Base-by-base conservation (phyloP, 2,797 vertebrate species). In the Spondyliosoma cantharus region DNA sequence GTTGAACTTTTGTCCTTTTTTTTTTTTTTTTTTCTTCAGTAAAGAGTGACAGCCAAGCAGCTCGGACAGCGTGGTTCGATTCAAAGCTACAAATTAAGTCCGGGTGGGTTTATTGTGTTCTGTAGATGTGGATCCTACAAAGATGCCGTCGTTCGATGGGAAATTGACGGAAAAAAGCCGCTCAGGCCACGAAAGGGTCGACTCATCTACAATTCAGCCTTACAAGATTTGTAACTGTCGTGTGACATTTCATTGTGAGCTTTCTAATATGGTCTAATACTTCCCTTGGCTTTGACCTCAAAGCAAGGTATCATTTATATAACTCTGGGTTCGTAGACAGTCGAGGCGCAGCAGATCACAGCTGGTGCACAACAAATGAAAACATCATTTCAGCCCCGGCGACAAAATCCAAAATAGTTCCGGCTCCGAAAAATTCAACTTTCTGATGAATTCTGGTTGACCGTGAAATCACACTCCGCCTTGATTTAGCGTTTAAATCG, bases 401-500 rank as follows among this genome's bases (percentile, higher is more conserved):
- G 27, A 69, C 74, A 73, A 42, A 87, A 32, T 8, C 86, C 78
- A 68, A 81, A 86, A 75, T n/a, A 70, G 74, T 62, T 60, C 48
- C 52, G 73, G 66, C 81, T 80, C 59, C 7, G 74, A 77, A 86
- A 90, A 89, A 54, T 54, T 84, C 19, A 53, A 81, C 77, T 82
- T 83, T 83, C 27, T 82, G 78, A 87, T 89, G 61, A 82, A 86
- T 88, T 86, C 81, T 65, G 67, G 68, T 74, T 82, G 77, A 82
- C 81, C 80, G 56, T 84, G 76, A 89, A 90, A 87, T 90, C 74
- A 63, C 78, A 42, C 69, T 67, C 57, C 76, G 57, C 75, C 72
- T 80, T 84, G 64, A 87, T 90, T 85, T 75, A 83, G 71, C 80
- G 77, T 89, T 84, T 83, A 75, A 89, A 82, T 81, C 0, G 9